Percentiles rank a stretch among this genome's conserved stretches.
Conservation (phyloP, 1,140 invertebrate species). For the Procambarus clarkii region DNA sequence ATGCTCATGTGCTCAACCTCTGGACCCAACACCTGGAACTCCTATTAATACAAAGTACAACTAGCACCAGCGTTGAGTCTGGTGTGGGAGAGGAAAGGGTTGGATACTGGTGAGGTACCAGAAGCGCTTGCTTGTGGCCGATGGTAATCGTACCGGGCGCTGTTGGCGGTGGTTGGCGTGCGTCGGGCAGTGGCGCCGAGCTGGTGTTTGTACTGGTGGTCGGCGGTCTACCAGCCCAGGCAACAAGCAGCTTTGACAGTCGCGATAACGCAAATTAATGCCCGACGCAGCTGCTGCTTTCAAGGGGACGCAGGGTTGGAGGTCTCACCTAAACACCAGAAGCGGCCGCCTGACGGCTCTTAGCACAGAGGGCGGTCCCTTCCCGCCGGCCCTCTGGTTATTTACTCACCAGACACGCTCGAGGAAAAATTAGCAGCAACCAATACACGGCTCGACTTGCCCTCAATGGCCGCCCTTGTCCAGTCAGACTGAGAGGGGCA, state of each 20-base stretch:
- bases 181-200: too few relatives aligned
- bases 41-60: too few relatives aligned
- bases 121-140: too few relatives aligned
- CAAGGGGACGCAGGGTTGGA: slow-evolving; percentile 14
- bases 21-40: too few relatives aligned
- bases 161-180: too few relatives aligned
- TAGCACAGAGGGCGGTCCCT: not conserved
- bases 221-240: not conserved
- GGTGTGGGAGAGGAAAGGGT: too few relatives aligned
- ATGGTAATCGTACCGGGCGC: too few relatives aligned
- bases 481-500: not conserved
- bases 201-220: not conserved
- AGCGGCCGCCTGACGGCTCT: not conserved
- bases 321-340: slow-evolving; percentile 39
- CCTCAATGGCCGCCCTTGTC: slow-evolving; percentile 12
- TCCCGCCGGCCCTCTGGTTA: slow-evolving; percentile 27
- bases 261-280: slow-evolving; percentile 54
- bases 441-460: slow-evolving; percentile 22
- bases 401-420: slow-evolving; percentile 30
- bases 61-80: too few relatives aligned
- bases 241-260: slow-evolving; percentile 52
- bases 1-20: too few relatives aligned
- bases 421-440: slow-evolving; percentile 14
- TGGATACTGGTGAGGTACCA: too few relatives aligned
- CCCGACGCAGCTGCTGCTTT: slow-evolving; percentile 41